phyloP scores from a whole-genome alignment of 2,113 vertebrate genomes.

The Plecotus auritus region DNA sequence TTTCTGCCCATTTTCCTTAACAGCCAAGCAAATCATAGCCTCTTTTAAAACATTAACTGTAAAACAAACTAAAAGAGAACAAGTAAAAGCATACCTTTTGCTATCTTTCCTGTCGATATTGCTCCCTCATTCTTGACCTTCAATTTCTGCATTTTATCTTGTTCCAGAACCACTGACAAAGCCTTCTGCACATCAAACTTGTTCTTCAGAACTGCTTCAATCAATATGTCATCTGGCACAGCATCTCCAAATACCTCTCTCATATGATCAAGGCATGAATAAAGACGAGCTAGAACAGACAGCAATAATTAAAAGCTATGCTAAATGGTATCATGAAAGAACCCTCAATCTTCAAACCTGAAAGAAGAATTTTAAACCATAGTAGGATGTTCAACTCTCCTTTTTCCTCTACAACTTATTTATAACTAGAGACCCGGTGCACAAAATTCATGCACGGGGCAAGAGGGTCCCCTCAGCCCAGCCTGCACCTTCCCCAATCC shows the following conservation, averaged over 20 bases:
- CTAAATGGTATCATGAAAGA: not conserved
- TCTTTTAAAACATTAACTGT: constrained; percentile 4
- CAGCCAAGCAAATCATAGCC: constrained; percentile 7
- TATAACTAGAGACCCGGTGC: not conserved
- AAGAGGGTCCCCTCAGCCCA: too few species aligned
- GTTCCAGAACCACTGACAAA: constrained; percentile 89
- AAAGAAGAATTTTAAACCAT: not conserved
- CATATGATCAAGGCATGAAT: constrained; percentile 96
- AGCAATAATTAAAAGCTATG: constrained; percentile 44
- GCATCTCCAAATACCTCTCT: constrained; percentile 91
- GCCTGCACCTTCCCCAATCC: too few species aligned
- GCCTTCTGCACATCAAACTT: constrained; percentile 92
- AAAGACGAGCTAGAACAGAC: constrained; percentile 87
- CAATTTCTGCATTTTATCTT: constrained; percentile 80
- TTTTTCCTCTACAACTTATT: constrained; percentile 23
- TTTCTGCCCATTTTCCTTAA: constrained; percentile 18
- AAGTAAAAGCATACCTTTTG: constrained; percentile 90
- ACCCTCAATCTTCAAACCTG: not conserved
- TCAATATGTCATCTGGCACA: constrained; percentile 87
- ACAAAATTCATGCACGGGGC: too few species aligned
- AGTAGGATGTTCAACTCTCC: not conserved
- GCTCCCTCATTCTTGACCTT: constrained; percentile 74
- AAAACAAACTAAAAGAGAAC: constrained; percentile 59
- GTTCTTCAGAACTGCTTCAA: constrained; percentile 87
- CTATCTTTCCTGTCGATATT: constrained; percentile 73